These are phyloP conservation scores for Brotula barbata DNA, from an alignment of 2,797 vertebrate genomes.

Conservation along the genomic window DNA sequence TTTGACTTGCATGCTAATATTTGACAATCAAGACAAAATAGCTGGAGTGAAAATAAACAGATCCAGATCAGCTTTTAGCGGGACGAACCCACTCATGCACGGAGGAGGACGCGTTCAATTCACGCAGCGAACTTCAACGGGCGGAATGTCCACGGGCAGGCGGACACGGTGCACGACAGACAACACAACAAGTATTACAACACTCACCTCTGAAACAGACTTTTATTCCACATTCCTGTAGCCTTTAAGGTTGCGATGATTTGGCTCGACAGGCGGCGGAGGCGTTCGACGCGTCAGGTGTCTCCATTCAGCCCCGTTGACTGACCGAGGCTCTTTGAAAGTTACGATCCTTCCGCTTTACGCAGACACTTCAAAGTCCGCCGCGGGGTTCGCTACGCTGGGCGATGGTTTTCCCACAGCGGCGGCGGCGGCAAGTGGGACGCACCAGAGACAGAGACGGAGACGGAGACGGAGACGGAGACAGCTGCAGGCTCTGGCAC, in stretches of 20 bases:
- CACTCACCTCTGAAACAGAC: constrained; percentile 66
- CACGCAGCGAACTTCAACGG: constrained; percentile 35
- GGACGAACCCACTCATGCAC: constrained; percentile 16
- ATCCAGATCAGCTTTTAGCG: neutral
- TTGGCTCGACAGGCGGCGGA: constrained; percentile 27
- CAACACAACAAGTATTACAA: constrained; percentile 8
- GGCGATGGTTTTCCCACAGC: constrained; percentile 43
- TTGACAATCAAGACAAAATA: neutral
- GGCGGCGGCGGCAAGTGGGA: constrained; percentile 11
- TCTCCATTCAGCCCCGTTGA: constrained; percentile 18
- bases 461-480: constrained; percentile 66
- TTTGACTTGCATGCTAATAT: too few species aligned
- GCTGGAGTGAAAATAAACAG: neutral
- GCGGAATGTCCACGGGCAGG: constrained; percentile 13
- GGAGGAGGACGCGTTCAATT: constrained; percentile 10
- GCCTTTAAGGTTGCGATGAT: constrained; percentile 35
- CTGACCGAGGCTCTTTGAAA: constrained; percentile 44
- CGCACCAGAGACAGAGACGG: constrained; percentile 21
- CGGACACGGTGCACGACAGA: neutral
- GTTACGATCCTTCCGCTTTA: constrained; percentile 43
- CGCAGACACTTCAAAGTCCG: constrained; percentile 19
- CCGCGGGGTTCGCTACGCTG: constrained; percentile 16
- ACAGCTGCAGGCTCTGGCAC: constrained; percentile 76
- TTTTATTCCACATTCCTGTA: constrained; percentile 73
- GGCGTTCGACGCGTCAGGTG: constrained; percentile 52